These are phyloP conservation scores for Hypena proboscidalis DNA, from an alignment of 2,888 invertebrate species.

Conservation along the genomic window DNA sequence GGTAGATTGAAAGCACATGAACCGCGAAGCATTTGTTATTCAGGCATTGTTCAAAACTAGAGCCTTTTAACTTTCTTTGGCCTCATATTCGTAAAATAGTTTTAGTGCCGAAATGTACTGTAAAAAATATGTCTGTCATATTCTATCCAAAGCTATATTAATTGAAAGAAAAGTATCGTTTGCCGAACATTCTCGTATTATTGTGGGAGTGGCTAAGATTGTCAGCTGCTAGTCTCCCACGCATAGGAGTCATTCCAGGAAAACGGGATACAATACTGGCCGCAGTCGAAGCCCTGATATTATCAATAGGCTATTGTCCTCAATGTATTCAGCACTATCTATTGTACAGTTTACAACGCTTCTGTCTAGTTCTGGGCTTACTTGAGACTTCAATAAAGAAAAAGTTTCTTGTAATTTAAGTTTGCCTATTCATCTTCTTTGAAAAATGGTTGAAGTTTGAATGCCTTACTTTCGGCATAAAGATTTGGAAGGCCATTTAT, in stretches of 20 bases:
- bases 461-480: background rate
- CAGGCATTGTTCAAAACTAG: background rate
- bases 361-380: background rate
- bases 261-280: slow-evolving; percentile 19
- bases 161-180: no score
- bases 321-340: slow-evolving; percentile 2
- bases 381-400: background rate
- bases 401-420: slow-evolving; percentile 3
- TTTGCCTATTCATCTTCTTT: slow-evolving; percentile 1
- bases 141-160: no score
- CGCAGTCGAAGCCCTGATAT: slow-evolving; percentile 7
- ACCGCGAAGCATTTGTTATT: slow-evolving; percentile 1
- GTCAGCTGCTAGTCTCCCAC: slow-evolving; percentile 12
- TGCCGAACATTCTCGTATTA: no score
- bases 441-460: slow-evolving; percentile 5
- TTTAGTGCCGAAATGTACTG: background rate
- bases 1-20: slow-evolving; percentile 8
- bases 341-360: slow-evolving; percentile 1
- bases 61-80: background rate
- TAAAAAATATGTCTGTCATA: no score
- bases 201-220: no score
- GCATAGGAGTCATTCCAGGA: slow-evolving; percentile 5
- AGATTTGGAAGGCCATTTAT: no score
- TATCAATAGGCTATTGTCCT: slow-evolving; percentile 2
- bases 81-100: background rate